Conservation (phyloP, 1,140 invertebrate species). For the Polypedilum vanderplanki region DNA sequence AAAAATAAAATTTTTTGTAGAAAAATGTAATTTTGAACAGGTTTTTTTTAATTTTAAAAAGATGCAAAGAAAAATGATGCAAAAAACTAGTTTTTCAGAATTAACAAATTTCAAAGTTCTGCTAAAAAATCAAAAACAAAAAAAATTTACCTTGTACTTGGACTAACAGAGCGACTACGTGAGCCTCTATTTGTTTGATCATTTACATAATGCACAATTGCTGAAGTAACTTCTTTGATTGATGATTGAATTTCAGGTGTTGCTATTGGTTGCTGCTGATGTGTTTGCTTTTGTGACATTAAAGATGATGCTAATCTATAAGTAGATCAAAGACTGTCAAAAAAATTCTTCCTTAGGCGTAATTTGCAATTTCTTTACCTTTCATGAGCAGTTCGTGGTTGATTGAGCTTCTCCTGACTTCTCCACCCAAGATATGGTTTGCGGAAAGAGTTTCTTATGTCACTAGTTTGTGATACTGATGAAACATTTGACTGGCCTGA, state of each 20-base stretch:
- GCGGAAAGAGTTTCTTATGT: conserved; percentile 49
- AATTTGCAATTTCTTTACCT: conserved; percentile 45
- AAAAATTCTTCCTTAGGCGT: not conserved
- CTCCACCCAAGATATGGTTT: conserved; percentile 85
- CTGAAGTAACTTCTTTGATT: conserved; percentile 85
- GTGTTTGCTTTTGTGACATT: conserved; percentile 46
- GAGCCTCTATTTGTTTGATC: conserved; percentile 49
- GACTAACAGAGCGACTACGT: conserved; percentile 45
- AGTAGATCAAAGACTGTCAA: conserved; percentile 30
- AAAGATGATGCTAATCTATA: conserved; percentile 58
- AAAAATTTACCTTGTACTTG: conserved; percentile 40
- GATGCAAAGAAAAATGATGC: too few relatives aligned
- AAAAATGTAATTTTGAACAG: too few relatives aligned
- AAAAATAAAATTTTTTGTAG: too few relatives aligned
- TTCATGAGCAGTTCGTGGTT: conserved; percentile 75
- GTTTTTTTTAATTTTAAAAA: too few relatives aligned
- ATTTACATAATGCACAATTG: conserved; percentile 86
- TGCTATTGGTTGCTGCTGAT: conserved; percentile 43
- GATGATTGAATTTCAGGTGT: conserved; percentile 77
- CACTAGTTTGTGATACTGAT: conserved; percentile 31
- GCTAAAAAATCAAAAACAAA: too few relatives aligned
- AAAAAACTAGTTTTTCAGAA: not conserved
- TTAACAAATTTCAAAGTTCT: too few relatives aligned
- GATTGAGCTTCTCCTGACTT: conserved; percentile 71
- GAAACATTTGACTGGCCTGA: conserved; percentile 35